phyloP scores from a whole-genome alignment of 2,797 vertebrate species.

The Fundulus diaphanus region DNA sequence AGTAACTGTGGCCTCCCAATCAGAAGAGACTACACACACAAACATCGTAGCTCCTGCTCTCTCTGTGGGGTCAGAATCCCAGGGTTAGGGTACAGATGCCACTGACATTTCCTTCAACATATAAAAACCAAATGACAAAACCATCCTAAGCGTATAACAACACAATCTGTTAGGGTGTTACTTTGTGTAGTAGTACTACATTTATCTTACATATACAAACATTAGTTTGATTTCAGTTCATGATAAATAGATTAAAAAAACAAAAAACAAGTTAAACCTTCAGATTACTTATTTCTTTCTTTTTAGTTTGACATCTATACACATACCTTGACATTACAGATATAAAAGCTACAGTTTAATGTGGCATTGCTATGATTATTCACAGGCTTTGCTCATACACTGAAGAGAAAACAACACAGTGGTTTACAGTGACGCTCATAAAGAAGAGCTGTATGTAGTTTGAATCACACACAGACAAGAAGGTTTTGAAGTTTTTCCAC shows the following conservation, averaged over 20 bases:
- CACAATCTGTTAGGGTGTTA: constrained; percentile 88
- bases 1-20: constrained; percentile 18
- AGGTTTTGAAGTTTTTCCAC: not conserved
- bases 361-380: constrained; percentile 35
- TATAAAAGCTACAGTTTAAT: constrained; percentile 54
- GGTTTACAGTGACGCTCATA: not conserved
- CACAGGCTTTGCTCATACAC: constrained; percentile 35
- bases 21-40: constrained; percentile 25
- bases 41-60: not conserved
- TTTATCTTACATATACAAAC: constrained; percentile 76
- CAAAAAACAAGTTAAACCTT: constrained; percentile 61
- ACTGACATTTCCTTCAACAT: constrained; percentile 55
- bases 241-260: constrained; percentile 43
- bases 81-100: constrained; percentile 35
- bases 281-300: constrained; percentile 26
- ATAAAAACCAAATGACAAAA: constrained; percentile 75
- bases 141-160: constrained; percentile 84
- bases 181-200: constrained; percentile 69
- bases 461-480: constrained; percentile 11
- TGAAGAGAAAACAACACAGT: constrained; percentile 1
- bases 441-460: constrained; percentile 2
- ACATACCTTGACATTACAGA: constrained; percentile 54
- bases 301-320: constrained; percentile 64
- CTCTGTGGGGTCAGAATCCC: constrained; percentile 13
- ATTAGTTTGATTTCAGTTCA: constrained; percentile 78